Evolutionary conservation across 2,888 invertebrate genomes (phyloP).

Genomic region (Macroteleia sp.): DNA sequence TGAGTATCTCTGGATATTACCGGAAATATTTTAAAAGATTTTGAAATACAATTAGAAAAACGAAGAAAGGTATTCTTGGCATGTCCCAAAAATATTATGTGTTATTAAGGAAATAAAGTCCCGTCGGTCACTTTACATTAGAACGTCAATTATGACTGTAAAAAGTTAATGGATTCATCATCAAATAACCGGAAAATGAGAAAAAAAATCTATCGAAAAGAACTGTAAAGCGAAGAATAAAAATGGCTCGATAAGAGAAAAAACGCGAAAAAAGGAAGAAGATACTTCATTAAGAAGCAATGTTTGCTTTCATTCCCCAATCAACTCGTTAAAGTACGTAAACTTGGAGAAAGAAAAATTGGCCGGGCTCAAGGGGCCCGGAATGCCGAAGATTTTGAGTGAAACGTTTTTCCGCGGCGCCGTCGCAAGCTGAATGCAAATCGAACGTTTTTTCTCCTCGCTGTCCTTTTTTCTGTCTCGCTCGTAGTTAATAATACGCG

Average conservation of each 20-base stretch:
- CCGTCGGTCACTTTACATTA: constrained; percentile 25
- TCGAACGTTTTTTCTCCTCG: constrained; percentile 51
- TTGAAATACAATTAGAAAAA: no score
- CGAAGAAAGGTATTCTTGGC: no score
- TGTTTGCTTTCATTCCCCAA: constrained; percentile 49
- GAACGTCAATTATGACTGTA: background rate
- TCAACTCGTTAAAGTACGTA: constrained; percentile 55
- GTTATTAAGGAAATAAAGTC: constrained; percentile 35
- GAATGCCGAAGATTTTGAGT: constrained; percentile 32
- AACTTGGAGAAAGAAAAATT: constrained; percentile 54
- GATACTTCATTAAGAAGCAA: constrained; percentile 41
- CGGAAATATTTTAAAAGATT: no score
- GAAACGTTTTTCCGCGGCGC: constrained; percentile 15
- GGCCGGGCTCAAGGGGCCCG: constrained; percentile 17
- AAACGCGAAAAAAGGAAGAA: background rate
- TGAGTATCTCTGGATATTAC: no score
- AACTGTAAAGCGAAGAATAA: constrained; percentile 16
- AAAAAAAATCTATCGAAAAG: constrained; percentile 6
- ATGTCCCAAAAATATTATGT: no score
- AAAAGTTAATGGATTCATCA: constrained; percentile 49
- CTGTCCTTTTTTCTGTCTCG: constrained; percentile 40
- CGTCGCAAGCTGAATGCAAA: constrained; percentile 71
- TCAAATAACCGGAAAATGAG: background rate
- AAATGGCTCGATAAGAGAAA: background rate
- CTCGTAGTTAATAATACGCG: constrained; percentile 62